These are phyloP conservation scores for Brevimyrus niger DNA, from an alignment of 2,113 vertebrate species.

Conservation along the genomic window DNA sequence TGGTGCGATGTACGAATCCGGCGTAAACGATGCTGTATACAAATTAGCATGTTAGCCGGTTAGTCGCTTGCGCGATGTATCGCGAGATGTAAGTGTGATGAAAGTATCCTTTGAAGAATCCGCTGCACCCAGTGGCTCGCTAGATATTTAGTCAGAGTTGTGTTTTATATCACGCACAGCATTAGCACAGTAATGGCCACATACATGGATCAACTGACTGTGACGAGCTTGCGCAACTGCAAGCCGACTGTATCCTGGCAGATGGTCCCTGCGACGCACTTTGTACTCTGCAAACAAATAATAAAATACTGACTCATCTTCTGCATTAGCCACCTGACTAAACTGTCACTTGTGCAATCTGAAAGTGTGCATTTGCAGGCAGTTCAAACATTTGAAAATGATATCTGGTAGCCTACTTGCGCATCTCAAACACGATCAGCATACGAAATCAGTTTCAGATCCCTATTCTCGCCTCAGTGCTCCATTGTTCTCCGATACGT, in stretches of 20 bases:
- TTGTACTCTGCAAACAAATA: background rate
- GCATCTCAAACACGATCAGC: background rate
- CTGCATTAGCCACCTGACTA: background rate
- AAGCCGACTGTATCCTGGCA: slow-evolving; percentile 11
- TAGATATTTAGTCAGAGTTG: background rate
- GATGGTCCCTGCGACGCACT: background rate
- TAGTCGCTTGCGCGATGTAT: background rate
- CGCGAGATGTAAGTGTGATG: background rate
- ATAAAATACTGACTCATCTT: background rate
- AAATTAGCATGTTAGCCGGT: background rate
- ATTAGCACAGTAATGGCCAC: background rate
- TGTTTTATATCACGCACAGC: background rate
- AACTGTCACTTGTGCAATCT: background rate
- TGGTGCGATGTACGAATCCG: background rate
- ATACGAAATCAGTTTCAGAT: slow-evolving; percentile 20
- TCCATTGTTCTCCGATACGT: background rate
- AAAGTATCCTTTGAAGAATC: background rate
- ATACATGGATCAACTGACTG: background rate
- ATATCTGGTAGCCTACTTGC: background rate
- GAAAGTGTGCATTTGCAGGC: background rate
- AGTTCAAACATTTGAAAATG: background rate
- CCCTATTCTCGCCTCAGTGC: background rate
- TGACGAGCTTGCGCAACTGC: background rate
- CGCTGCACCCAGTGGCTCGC: background rate
- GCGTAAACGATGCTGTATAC: background rate